Conservation (phyloP, 2,888 invertebrate genomes). For the Melieria omissa region DNA sequence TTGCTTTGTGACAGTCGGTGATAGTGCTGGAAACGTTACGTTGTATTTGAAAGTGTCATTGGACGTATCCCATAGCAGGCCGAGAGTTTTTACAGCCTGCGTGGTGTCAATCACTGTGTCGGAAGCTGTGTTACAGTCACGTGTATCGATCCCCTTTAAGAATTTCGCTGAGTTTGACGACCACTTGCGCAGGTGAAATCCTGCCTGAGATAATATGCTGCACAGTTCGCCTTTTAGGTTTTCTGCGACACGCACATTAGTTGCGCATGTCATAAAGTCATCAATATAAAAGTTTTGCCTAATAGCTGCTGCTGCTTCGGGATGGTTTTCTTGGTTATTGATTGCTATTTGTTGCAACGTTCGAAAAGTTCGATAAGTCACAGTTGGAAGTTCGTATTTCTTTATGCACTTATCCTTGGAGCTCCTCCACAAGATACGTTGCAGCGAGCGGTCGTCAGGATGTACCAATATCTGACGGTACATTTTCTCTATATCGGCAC, state of each 20-base stretch:
- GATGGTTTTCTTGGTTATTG: background rate
- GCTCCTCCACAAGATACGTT: background rate
- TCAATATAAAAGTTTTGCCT: background rate
- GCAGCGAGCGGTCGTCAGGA: background rate
- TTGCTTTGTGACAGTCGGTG: conserved; percentile 3
- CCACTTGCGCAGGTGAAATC: conserved; percentile 27
- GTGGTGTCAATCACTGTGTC: conserved; percentile 10
- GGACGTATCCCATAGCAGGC: conserved; percentile 16
- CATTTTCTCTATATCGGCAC: conserved; percentile 28
- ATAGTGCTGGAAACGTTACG: conserved; percentile 4
- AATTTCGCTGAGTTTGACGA: conserved; percentile 13
- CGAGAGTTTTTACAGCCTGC: conserved; percentile 27
- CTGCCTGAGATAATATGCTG: background rate
- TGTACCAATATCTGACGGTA: conserved; percentile 28
- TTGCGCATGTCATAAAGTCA: conserved; percentile 4
- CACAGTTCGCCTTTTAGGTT: background rate
- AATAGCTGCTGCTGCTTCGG: background rate
- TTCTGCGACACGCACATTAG: background rate
- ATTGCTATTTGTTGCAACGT: background rate
- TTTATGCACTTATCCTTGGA: background rate
- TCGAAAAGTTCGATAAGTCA: background rate
- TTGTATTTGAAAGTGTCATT: conserved; percentile 21
- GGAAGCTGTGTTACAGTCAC: conserved; percentile 6
- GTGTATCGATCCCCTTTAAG: background rate
- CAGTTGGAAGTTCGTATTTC: background rate